Evolutionary conservation across 2,797 vertebrate species (phyloP), one percentile per base, ranked within the genome.

Genomic region (Harpagifer antarcticus): DNA sequence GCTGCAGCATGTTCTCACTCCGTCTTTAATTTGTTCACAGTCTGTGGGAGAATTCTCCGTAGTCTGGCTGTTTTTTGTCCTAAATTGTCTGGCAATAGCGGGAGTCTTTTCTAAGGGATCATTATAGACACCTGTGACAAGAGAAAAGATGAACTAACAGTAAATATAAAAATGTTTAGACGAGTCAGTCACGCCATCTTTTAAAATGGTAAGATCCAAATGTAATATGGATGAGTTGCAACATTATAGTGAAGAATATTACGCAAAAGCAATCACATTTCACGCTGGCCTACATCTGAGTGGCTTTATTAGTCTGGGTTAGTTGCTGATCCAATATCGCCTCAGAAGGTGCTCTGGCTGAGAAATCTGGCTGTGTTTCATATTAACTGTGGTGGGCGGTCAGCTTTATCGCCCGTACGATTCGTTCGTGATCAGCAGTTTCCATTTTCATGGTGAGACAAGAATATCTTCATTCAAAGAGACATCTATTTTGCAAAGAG

Each of bases 381-480:
- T 84, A 81, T 76, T 86, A 79, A 84, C 65, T 15, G 40, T 78
- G 57, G 74, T 82, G 73, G 79, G 85, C 59, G 79, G 86, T 66
- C 86, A 60, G 72, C 54, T 90, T 90, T 82, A 82, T 82, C 60
- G 8, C 50, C 74, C 76, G 5, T 61, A 44, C 33, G 71, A 77
- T 79, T 81, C 81, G 59, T 80, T 45, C 27, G 40, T 49, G 71
- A 91, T 89, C 84, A 81, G 83, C 86, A 57, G 48, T 78, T 88
- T 86, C 68, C 55, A 66, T 85, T 91, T 81, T 62, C 62, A 65
- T 31, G 7, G 27, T 13, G 61, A 72, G 81, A 79, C 56, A 23
- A 81, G 81, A 91, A 87, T 81, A 89, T 59, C 77, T 84, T 81
- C 27, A 80, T 83, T 88, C 66, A 67, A 59, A 85, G 78, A 69